Conservation (phyloP, 2,113 vertebrate species). For the Tyto alba region DNA sequence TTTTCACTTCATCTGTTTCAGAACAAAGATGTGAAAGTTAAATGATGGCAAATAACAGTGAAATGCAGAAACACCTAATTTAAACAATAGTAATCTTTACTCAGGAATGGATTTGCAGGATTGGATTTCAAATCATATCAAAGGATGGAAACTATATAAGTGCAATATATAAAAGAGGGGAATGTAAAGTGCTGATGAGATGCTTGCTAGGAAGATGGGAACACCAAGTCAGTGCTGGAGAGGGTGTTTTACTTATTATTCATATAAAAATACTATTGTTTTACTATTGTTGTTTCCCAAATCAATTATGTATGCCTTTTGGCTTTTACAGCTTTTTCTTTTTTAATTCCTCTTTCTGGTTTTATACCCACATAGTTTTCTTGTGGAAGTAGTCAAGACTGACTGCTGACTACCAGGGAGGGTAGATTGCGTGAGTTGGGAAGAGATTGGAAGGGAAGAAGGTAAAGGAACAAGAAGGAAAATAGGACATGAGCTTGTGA, state of each 20-base stretch:
- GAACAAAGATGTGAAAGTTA: not conserved
- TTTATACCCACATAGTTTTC: not conserved
- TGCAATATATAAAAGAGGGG: not conserved
- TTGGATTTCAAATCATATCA: not conserved
- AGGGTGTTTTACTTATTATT: not conserved
- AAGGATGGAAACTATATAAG: not conserved
- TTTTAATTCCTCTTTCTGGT: not conserved
- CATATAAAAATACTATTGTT: not conserved
- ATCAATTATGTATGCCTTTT: not conserved
- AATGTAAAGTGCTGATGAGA: not conserved
- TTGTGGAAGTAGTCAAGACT: not conserved
- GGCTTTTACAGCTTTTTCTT: fast-evolving
- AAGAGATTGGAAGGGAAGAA: not conserved
- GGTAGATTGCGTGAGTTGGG: not conserved
- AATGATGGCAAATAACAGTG: not conserved
- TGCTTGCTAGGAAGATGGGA: not conserved
- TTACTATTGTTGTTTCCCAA: not conserved
- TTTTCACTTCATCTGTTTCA: not conserved
- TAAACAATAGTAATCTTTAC: not conserved
- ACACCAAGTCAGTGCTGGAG: not conserved
- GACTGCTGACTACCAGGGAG: not conserved
- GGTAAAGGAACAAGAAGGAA: not conserved
- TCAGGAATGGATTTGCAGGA: not conserved
- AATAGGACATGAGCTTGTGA: not conserved
- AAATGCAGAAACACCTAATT: not conserved